Conservation (phyloP, 2,113 vertebrate genomes). For the Synchiropus splendidus region DNA sequence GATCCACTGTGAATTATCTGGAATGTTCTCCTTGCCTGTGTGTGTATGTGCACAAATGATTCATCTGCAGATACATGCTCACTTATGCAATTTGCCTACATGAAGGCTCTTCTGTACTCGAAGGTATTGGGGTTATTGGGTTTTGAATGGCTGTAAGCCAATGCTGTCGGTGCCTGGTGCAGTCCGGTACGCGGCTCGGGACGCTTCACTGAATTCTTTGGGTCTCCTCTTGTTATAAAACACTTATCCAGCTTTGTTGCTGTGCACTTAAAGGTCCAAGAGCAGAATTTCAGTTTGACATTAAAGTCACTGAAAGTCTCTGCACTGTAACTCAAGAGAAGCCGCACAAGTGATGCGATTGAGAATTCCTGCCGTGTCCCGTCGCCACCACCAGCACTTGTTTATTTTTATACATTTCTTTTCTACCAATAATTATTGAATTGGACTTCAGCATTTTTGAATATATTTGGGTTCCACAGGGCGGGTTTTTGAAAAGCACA, state of each 20-base stretch:
- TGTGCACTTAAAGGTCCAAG: slow-evolving; percentile 41
- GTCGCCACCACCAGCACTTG: slow-evolving; percentile 12
- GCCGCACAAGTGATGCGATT: too few relatives aligned
- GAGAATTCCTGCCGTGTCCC: slow-evolving; percentile 23
- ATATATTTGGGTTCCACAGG: too few relatives aligned
- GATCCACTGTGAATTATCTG: slow-evolving; percentile 74
- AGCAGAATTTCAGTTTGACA: slow-evolving; percentile 7
- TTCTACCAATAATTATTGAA: slow-evolving; percentile 9
- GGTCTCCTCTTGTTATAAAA: slow-evolving; percentile 20
- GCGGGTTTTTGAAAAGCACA: slow-evolving; percentile 51
- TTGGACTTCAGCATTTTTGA: slow-evolving; percentile 29
- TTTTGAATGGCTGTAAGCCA: slow-evolving; percentile 38
- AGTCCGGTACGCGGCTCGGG: slow-evolving; percentile 30
- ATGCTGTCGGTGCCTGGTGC: slow-evolving; percentile 49
- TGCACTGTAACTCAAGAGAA: slow-evolving; percentile 23
- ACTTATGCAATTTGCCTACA: slow-evolving; percentile 67
- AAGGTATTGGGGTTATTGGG: slow-evolving; percentile 36
- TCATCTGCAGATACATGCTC: slow-evolving; percentile 48
- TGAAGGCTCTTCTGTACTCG: slow-evolving; percentile 48
- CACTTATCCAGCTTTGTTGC: slow-evolving; percentile 24
- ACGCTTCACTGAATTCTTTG: slow-evolving; percentile 6
- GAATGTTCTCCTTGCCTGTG: slow-evolving; percentile 61
- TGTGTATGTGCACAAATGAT: slow-evolving; percentile 48
- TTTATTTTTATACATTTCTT: background rate
- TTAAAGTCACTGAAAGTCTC: slow-evolving; percentile 15